Evolutionary conservation across 2,797 vertebrate genomes (phyloP).

Genomic region (Pelodytes ibericus): DNA sequence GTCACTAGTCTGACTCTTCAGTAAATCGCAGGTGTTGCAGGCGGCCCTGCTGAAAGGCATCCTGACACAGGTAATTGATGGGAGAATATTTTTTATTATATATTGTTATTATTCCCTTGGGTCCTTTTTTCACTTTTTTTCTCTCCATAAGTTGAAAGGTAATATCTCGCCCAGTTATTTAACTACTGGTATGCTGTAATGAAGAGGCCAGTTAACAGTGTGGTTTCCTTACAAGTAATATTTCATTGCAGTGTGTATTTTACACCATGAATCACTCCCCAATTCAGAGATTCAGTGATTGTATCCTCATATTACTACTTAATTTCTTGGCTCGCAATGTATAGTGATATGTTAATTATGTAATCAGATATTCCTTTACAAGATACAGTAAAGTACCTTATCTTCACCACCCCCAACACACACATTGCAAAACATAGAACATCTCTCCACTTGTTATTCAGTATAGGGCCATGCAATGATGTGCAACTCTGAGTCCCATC

Average conservation of each 20-base stretch:
- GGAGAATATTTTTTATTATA: slow-evolving; percentile 52
- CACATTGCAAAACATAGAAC: no score
- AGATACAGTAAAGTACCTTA: no score
- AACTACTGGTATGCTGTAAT: slow-evolving; percentile 3
- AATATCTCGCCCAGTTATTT: slow-evolving; percentile 8
- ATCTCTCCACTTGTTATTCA: not conserved
- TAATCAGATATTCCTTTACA: no score
- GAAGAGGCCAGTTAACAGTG: no score
- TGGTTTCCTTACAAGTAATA: no score
- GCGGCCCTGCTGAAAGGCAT: slow-evolving; percentile 49
- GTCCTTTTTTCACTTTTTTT: slow-evolving; percentile 25
- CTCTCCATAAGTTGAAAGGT: slow-evolving; percentile 42
- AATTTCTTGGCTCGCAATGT: no score
- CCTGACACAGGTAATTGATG: slow-evolving; percentile 51
- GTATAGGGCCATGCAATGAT: not conserved
- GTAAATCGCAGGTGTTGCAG: slow-evolving; percentile 51
- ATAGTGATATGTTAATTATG: no score
- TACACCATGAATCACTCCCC: no score
- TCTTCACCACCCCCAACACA: no score
- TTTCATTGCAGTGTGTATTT: no score
- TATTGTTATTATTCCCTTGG: slow-evolving; percentile 47
- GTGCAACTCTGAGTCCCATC: not conserved
- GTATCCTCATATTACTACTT: no score
- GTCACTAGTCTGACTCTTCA: slow-evolving; percentile 47
- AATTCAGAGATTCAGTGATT: no score